These are phyloP conservation scores for Drosophila pallidifrons DNA, from an alignment of 1,140 invertebrate species.

Conservation along the genomic window DNA sequence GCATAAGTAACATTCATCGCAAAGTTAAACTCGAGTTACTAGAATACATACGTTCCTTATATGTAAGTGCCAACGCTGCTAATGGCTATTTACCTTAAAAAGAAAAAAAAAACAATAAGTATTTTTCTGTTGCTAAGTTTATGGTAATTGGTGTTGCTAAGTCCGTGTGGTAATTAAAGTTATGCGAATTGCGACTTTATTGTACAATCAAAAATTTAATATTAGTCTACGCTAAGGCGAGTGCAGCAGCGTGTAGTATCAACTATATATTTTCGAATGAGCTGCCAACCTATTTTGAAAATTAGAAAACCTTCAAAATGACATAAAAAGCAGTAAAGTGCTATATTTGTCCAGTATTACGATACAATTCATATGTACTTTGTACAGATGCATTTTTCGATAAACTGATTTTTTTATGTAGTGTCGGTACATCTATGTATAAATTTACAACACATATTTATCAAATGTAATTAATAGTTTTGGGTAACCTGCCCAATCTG, in stretches of 20 bases:
- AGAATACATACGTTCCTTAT: slow-evolving; percentile 23
- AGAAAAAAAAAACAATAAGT: not conserved
- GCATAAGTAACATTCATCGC: no score
- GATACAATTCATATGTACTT: slow-evolving; percentile 20
- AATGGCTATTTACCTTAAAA: slow-evolving; percentile 2
- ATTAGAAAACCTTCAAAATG: slow-evolving; percentile 23
- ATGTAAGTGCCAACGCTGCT: slow-evolving; percentile 41
- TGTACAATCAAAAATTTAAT: not conserved
- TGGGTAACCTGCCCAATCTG: not conserved
- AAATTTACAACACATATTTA: slow-evolving; percentile 10
- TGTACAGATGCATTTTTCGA: slow-evolving; percentile 6
- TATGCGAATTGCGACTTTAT: no score
- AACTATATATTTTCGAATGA: slow-evolving; percentile 9
- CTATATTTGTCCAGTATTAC: slow-evolving; percentile 25
- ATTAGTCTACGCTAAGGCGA: not conserved
- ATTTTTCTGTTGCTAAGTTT: not conserved
- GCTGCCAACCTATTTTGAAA: slow-evolving; percentile 30
- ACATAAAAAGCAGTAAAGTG: slow-evolving; percentile 25
- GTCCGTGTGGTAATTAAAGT: no score
- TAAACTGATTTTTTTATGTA: slow-evolving; percentile 2
- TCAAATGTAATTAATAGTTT: not conserved
- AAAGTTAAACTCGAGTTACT: slow-evolving; percentile 11
- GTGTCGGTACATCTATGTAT: not conserved
- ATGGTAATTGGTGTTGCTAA: no score
- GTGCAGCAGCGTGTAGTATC: slow-evolving; percentile 13